Conservation (phyloP, 2,797 vertebrate genomes). For the Cossypha heuglini region DNA sequence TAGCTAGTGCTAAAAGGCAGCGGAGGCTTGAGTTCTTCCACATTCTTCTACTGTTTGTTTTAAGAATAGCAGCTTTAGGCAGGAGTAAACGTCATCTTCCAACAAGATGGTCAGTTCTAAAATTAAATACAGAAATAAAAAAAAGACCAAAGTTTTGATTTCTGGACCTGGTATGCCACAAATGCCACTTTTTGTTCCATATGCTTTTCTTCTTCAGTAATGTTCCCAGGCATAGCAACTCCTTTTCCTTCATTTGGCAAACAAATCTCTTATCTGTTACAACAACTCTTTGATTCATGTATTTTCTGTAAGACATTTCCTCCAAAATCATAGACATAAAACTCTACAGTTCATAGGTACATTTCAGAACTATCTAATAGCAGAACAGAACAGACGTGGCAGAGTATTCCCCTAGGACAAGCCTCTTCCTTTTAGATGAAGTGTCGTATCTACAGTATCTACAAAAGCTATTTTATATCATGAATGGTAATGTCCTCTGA, state of each 20-base stretch:
- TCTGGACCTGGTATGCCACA: background rate
- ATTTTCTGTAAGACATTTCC: background rate
- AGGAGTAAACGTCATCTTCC: slow-evolving; percentile 20
- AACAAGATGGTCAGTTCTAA: slow-evolving; percentile 45
- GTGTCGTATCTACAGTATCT: background rate
- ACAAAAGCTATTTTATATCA: background rate
- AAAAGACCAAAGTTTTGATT: background rate
- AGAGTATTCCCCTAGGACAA: background rate
- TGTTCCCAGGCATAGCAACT: background rate
- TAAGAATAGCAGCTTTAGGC: slow-evolving; percentile 34
- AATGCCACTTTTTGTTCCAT: background rate
- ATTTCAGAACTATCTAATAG: background rate
- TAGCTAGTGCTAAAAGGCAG: slow-evolving; percentile 42
- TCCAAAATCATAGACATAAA: background rate
- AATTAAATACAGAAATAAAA: background rate
- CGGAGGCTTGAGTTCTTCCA: slow-evolving; percentile 29
- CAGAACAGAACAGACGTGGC: background rate
- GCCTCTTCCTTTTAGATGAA: background rate
- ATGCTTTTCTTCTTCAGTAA: background rate
- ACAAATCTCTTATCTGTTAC: background rate
- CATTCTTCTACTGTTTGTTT: slow-evolving; percentile 45
- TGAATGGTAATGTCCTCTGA: background rate
- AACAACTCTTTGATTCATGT: background rate
- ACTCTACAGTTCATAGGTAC: background rate
- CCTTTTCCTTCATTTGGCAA: background rate